Base-by-base conservation (phyloP, 2,888 invertebrate genomes). In the Dolomedes plantarius region DNA sequence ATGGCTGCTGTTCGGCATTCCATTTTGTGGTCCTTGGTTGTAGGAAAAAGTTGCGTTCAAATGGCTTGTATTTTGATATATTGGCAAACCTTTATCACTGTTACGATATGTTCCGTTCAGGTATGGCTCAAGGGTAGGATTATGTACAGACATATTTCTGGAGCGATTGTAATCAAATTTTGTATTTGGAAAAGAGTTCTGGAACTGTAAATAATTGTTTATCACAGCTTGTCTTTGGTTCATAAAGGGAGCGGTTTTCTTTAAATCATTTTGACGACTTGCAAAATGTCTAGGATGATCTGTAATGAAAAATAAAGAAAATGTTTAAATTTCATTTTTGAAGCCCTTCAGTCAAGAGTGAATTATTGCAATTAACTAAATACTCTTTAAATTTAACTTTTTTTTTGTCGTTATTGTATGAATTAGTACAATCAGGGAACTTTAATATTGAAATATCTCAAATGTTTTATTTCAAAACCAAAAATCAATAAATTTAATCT, bases 151-250 rank as follows among this genome's bases (percentile, higher is more conserved):
- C 50, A 39, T 19, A n/a, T 50, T 64, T 36, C 76, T 77, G 13
- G 56, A 65, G 11, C 32, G 67, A 39, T 56, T 67, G 56, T 85
- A 83, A n/a, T 41, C 50, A 36, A 65, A 67, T 68, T 77, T 85
- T 28, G 50, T 13, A 32, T 46, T 75, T 50, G 78, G 39, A 11
- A 28, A 71, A 27, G 71, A 73, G 36, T 86, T 86, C 65, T 86
- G 86, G 39, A 86, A 76, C 41, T n/a, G 72, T 39, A 80, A 67
- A 76, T 86, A 86, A 41, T 80, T 72, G n/a, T 75, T 72, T 76
- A 86, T 80, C 72, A 80, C 76, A 80, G 75, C 75, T 67, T 86
- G 86, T 80, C 80, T 86, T 86, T 80, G 79, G 86, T 80, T 86
- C 28, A 67, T 39, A 50, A 46, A 28, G 2, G 77, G 29, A 7